A percentile compares a stretch with the other conserved stretches of the same genome.
These are phyloP conservation scores for Linnaemya vulpina DNA, from an alignment of 2,888 invertebrate species.

Conservation along the genomic window DNA sequence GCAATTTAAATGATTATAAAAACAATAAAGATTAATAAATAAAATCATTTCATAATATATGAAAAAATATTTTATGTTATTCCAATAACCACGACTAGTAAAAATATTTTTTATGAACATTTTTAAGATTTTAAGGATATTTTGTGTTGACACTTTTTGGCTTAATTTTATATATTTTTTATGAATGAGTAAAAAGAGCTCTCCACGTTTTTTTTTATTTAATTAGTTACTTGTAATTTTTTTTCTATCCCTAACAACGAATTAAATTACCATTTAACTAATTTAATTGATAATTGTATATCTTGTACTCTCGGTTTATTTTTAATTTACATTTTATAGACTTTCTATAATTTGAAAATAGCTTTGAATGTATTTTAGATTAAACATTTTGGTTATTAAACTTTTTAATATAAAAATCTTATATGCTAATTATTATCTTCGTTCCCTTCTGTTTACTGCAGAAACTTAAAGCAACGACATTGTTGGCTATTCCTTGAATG, in stretches of 20 bases:
- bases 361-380: neutral
- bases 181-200: neutral
- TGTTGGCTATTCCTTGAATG: no score
- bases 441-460: no score
- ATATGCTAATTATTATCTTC: no score
- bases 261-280: constrained; percentile 4
- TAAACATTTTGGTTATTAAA: neutral
- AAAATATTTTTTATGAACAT: neutral
- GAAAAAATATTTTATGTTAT: neutral
- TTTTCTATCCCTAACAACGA: constrained; percentile 28
- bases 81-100: constrained; percentile 8
- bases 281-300: constrained; percentile 7
- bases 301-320: neutral
- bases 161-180: neutral
- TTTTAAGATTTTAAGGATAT: neutral
- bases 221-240: neutral
- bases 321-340: neutral
- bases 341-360: neutral
- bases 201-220: neutral
- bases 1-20: constrained; percentile 31
- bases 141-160: constrained; percentile 1
- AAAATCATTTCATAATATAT: constrained; percentile 42
- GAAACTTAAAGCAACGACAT: no score
- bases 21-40: constrained; percentile 17
- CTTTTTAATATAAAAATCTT: no score